Conservation (phyloP, 2,797 vertebrate genomes). For the Acrossocheilus wenchowensis region DNA sequence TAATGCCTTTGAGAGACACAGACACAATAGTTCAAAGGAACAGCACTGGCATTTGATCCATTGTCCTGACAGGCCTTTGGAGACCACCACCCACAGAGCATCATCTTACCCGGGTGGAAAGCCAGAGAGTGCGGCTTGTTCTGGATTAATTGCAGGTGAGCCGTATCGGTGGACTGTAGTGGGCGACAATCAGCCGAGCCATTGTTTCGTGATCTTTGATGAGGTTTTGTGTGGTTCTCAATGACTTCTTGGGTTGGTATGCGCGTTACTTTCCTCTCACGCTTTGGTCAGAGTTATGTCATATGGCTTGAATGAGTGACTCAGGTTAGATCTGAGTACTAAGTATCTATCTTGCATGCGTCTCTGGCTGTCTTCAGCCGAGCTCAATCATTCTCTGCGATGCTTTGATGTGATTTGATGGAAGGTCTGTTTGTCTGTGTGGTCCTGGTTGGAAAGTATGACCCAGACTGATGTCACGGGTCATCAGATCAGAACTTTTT, state of each 20-base stretch:
- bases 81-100: conserved; percentile 77
- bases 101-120: conserved; percentile 76
- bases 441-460: conserved; percentile 17
- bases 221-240: conserved; percentile 6
- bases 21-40: conserved; percentile 80
- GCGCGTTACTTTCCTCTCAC: not conserved
- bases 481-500: conserved; percentile 30
- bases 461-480: conserved; percentile 12
- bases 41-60: conserved; percentile 77
- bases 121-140: conserved; percentile 64
- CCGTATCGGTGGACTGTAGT: conserved; percentile 45
- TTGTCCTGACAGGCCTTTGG: conserved; percentile 74
- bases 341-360: not conserved
- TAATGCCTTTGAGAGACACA: conserved; percentile 65
- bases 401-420: conserved; percentile 39
- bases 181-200: not conserved
- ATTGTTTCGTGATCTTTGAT: conserved; percentile 21
- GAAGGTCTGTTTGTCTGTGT: conserved; percentile 30
- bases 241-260: conserved; percentile 22
- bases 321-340: conserved; percentile 5
- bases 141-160: conserved; percentile 76
- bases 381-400: conserved; percentile 4
- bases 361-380: conserved; percentile 15
- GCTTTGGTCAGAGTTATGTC: conserved; percentile 3
- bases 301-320: not conserved